Evolutionary conservation across 2,797 vertebrate species (phyloP).

Genomic region (Eurystomus glaucurus): DNA sequence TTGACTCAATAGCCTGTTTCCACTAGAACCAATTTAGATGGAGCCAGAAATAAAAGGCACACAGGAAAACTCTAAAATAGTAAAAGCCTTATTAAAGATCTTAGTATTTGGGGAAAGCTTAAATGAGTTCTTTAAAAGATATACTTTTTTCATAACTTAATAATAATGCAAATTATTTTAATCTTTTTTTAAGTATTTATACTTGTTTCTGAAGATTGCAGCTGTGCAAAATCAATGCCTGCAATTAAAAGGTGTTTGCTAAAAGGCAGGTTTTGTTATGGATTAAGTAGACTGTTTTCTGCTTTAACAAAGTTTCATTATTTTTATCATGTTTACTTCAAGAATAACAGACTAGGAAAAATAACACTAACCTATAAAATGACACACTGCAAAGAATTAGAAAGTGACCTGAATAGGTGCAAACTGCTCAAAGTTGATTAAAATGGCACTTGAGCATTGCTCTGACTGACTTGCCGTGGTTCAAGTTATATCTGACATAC

Average conservation of each 20-base stretch:
- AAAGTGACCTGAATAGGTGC: slow-evolving; percentile 1
- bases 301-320: not conserved
- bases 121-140: not conserved
- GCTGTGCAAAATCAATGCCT: not conserved
- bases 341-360: not conserved
- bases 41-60: not conserved
- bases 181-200: not conserved
- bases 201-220: not conserved
- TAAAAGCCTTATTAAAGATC: not conserved
- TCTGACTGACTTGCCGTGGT: slow-evolving; percentile 72
- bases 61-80: not conserved
- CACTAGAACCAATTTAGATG: not conserved
- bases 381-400: slow-evolving; percentile 44
- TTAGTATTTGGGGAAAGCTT: not conserved
- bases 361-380: not conserved
- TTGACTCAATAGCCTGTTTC: not conserved
- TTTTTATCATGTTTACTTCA: not conserved
- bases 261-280: not conserved
- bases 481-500: slow-evolving; percentile 75
- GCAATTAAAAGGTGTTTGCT: not conserved
- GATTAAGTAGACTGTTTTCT: not conserved
- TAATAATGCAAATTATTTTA: not conserved
- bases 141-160: not conserved
- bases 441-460: slow-evolving; percentile 51
- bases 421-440: slow-evolving; percentile 73